Conservation (phyloP, 2,888 invertebrate genomes). For the Pheosia gnoma region DNA sequence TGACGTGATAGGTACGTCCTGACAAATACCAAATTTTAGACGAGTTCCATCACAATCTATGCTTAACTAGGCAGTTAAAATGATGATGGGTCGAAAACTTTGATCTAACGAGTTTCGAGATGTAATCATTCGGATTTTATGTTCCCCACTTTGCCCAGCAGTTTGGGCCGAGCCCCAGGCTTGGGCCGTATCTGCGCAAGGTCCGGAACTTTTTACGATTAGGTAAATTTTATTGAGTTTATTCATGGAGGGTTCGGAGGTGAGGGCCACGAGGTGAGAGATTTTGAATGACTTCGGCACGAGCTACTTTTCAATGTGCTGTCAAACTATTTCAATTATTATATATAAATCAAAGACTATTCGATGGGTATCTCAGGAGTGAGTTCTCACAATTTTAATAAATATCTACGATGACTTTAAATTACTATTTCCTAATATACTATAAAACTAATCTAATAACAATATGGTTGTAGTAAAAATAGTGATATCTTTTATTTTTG, state of each 20-base stretch:
- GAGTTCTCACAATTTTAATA: too few species aligned
- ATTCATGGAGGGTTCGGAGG: conserved; percentile 65
- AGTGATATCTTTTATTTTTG: too few species aligned
- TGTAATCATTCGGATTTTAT: conserved; percentile 36
- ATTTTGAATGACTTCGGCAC: neutral
- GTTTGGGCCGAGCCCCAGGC: conserved; percentile 10
- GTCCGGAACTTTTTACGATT: conserved; percentile 62
- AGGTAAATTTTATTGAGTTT: conserved; percentile 71
- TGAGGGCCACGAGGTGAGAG: neutral
- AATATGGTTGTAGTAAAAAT: too few species aligned
- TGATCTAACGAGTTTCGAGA: conserved; percentile 28
- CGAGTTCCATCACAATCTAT: neutral
- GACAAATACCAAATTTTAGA: neutral
- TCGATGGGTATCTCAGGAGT: too few species aligned
- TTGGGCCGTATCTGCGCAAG: conserved; percentile 28
- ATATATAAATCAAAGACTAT: too few species aligned
- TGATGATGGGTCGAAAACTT: conserved; percentile 27
- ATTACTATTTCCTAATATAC: too few species aligned
- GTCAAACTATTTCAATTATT: too few species aligned
- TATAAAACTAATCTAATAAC: too few species aligned
- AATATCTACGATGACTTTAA: too few species aligned
- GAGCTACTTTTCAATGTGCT: too few species aligned
- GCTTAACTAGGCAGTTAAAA: conserved; percentile 3
- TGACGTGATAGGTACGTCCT: neutral
- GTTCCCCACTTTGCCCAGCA: conserved; percentile 22